These are phyloP conservation scores for Tetramorium simillimum DNA, from an alignment of 1,140 invertebrate genomes.

Conservation along the genomic window DNA sequence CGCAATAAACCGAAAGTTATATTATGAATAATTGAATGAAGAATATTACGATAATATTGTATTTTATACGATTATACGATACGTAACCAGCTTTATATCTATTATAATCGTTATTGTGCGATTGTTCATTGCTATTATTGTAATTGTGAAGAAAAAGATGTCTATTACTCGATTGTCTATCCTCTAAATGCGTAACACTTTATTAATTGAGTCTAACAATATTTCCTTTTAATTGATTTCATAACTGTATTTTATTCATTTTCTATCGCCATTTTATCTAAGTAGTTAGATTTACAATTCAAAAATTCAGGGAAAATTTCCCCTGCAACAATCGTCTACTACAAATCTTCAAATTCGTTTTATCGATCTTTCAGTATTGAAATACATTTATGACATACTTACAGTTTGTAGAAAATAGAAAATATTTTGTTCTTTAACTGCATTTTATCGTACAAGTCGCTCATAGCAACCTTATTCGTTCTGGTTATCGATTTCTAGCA, in stretches of 20 bases:
- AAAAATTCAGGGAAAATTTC: background rate
- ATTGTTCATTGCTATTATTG: background rate
- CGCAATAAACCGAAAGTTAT: background rate
- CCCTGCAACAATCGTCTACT: background rate
- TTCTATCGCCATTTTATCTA: background rate
- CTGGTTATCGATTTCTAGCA: conserved; percentile 30
- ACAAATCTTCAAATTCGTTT: background rate
- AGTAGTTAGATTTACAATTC: conserved; percentile 14
- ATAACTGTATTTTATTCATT: conserved; percentile 25
- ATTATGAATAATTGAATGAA: background rate
- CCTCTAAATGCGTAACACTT: background rate
- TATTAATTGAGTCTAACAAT: background rate
- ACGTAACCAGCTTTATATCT: background rate
- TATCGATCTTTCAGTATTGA: background rate
- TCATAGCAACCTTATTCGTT: background rate
- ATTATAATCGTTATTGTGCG: background rate
- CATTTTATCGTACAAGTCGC: background rate
- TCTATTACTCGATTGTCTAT: background rate
- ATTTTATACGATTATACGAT: background rate
- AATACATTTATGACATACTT: background rate
- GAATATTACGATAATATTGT: no score
- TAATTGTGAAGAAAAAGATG: background rate
- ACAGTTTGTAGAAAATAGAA: background rate
- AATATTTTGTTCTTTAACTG: background rate
- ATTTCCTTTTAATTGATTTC: conserved; percentile 6